These are phyloP conservation scores for Phyllotreta cruciferae DNA, from an alignment of 2,888 invertebrate genomes.

Conservation along the genomic window DNA sequence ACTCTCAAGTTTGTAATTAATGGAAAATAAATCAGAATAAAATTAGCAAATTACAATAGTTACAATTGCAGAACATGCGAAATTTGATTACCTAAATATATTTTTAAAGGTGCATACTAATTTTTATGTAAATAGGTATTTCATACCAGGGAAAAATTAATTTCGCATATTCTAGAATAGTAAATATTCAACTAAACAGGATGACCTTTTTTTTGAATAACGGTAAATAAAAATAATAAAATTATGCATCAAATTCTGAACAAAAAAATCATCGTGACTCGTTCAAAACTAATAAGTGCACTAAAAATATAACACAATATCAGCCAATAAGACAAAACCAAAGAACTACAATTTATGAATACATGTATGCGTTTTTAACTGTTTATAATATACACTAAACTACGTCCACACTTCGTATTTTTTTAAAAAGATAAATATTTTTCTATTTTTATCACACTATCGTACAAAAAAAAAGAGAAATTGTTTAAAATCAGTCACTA, in stretches of 20 bases:
- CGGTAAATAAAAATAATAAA: conserved; percentile 22
- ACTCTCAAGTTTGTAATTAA: no score
- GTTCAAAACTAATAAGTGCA: no score
- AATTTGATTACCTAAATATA: no score
- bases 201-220: conserved; percentile 18
- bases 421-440: conserved; percentile 6
- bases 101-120: no score
- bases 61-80: no score
- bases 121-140: no score
- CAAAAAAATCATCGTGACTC: no score
- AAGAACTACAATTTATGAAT: conserved; percentile 13
- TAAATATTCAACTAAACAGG: conserved; percentile 6
- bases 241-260: no score
- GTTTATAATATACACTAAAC: conserved; percentile 13
- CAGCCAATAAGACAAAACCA: not conserved
- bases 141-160: not conserved
- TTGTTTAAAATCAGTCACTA: conserved; percentile 20
- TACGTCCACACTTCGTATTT: conserved; percentile 17
- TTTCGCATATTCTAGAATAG: not conserved
- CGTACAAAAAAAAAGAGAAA: conserved; percentile 14
- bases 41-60: no score
- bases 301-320: conserved; percentile 16
- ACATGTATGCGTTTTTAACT: conserved; percentile 5
- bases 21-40: no score
- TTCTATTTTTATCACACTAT: conserved; percentile 21